Conservation (phyloP, 2,797 vertebrate species). For the Microchirus variegatus region DNA sequence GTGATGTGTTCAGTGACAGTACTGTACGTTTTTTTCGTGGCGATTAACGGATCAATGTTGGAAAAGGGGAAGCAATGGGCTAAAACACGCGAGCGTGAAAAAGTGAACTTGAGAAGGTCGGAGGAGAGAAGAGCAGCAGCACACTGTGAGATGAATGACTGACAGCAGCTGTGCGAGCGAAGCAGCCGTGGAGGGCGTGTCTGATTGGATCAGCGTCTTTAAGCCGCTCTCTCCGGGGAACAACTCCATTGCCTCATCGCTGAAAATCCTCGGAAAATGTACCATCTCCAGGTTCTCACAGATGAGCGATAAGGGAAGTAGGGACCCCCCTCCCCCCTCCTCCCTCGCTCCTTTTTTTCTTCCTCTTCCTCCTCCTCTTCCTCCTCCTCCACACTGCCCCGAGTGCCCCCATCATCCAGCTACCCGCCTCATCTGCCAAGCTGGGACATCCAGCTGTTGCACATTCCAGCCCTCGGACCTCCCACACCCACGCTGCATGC, state of each 20-base stretch:
- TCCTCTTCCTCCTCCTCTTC: constrained; percentile 21
- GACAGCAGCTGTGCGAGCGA: constrained; percentile 54
- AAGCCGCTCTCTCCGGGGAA: constrained; percentile 35
- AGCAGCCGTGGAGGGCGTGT: constrained; percentile 13
- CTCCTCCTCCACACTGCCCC: constrained; percentile 45
- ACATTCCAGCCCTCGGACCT: constrained; percentile 71
- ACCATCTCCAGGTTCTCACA: constrained; percentile 71
- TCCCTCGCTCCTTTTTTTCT: constrained; percentile 9
- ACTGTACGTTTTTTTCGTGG: too few species aligned
- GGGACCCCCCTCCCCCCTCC: constrained; percentile 15
- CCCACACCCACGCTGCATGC: constrained; percentile 60
- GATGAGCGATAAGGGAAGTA: constrained; percentile 28
- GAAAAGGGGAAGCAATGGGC: not conserved
- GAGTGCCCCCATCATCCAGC: constrained; percentile 48
- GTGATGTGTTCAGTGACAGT: not conserved
- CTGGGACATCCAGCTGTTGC: constrained; percentile 68
- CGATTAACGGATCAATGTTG: not conserved
- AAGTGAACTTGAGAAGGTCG: not conserved
- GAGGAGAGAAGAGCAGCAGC: constrained; percentile 10
- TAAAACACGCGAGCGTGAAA: not conserved
- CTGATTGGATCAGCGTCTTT: constrained; percentile 38
- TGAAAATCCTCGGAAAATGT: constrained; percentile 58
- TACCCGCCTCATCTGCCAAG: constrained; percentile 54
- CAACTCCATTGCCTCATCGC: constrained; percentile 51
- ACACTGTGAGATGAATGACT: constrained; percentile 36